Percentiles rank a stretch among this genome's conserved stretches.
Evolutionary conservation across 2,888 invertebrate species (phyloP).

Genomic region (Julus scanicus): DNA sequence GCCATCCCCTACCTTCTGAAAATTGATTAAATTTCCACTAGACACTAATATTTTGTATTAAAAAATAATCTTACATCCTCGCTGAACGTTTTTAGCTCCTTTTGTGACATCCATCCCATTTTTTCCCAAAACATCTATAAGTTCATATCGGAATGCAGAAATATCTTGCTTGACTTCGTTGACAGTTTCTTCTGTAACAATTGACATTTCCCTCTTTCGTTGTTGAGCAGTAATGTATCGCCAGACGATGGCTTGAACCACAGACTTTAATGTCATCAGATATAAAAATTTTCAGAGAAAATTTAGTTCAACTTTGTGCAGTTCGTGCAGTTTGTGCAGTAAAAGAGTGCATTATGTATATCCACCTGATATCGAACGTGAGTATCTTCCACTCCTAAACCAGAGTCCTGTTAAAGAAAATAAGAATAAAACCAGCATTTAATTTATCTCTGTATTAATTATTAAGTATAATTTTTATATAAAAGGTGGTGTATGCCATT

Average conservation of each 20-base stretch:
- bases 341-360: background rate
- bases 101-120: slow-evolving; percentile 87
- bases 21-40: too few species aligned
- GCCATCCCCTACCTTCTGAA: too few species aligned
- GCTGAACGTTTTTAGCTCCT: slow-evolving; percentile 69
- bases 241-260: slow-evolving; percentile 92
- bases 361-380: slow-evolving; percentile 24
- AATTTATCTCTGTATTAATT: background rate
- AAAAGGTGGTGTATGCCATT: too few species aligned
- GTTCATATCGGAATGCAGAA: slow-evolving; percentile 89
- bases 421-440: background rate
- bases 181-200: slow-evolving; percentile 92
- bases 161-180: slow-evolving; percentile 96
- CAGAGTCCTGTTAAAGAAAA: background rate
- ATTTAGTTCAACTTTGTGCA: background rate
- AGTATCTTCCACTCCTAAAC: background rate
- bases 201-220: slow-evolving; percentile 81
- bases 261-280: slow-evolving; percentile 68
- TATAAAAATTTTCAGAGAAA: background rate
- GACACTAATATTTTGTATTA: background rate
- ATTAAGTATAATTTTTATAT: background rate
- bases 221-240: slow-evolving; percentile 91
- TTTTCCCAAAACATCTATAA: slow-evolving; percentile 86
- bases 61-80: slow-evolving; percentile 55
- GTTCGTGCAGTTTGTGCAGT: background rate